Base-by-base conservation (phyloP, 35 echinoderm and acorn worm genomes). In the Apostichopus parvimensis region DNA sequence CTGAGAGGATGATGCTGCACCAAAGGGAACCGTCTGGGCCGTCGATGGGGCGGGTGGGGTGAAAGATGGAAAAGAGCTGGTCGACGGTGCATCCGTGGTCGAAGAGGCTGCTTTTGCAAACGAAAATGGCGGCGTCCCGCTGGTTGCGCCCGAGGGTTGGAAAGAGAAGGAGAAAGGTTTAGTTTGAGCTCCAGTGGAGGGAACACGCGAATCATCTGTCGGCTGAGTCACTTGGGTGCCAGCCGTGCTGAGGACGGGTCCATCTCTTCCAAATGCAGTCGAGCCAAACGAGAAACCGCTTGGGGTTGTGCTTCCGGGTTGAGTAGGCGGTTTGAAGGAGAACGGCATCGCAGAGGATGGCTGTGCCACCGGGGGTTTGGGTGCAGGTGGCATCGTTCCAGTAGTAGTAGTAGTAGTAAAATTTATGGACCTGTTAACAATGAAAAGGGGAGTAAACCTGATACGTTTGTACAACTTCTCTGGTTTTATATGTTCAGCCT, bases 341-440 rank as follows among this genome's bases (percentile, higher is more conserved):
- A 70, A 68, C 14, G 62, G 56, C 34, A 22, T 23, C 26, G 6
- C 57, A 55, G 21, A 20, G 53, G 15, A 11, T 56, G 56, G 76
- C 55, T 80, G 55, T 13, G 58, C 8, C 25, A 28, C 7, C 12
- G 22, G 58, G 13, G 9, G 11, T 60, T 83, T 80, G 54, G 81
- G 55, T 5, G n/a, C 81, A 58, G 81, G 17, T 20, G 81, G 9
- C 9, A 55, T 57, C 34, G 62, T 18, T 83, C 58, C 11, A 15
- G 62, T 45, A 45, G 34, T 83, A 64, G 62, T 83, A 64, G 62
- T 83, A 64, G 91, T 11, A 61, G 79, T 73, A 15, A 84, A 73
- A 22, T 88, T 8, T 14, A 88, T 72, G 5, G 62, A 59, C 57
- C 81, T 84, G 54, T 56, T 82, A 6, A 55, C 17, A 84, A 24